Conservation (phyloP, 2,113 vertebrate species). For the Danio rerio region DNA sequence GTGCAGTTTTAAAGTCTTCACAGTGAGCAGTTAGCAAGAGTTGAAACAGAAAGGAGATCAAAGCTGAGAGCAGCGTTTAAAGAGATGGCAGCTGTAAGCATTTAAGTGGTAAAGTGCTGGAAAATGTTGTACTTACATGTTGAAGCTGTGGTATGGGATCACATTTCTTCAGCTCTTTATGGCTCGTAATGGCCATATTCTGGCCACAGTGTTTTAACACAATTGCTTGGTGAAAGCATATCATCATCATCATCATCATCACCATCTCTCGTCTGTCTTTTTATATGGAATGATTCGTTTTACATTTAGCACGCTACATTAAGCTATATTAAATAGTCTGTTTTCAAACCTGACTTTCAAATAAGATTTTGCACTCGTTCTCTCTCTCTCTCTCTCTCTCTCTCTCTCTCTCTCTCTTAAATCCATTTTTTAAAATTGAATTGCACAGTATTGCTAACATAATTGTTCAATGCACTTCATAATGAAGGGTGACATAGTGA, state of each 20-base stretch:
- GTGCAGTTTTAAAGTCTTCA: neutral
- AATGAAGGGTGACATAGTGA: no score
- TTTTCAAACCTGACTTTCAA: constrained; percentile 25
- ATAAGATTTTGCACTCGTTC: neutral
- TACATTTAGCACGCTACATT: neutral
- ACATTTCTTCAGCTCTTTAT: constrained; percentile 60
- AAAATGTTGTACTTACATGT: constrained; percentile 71
- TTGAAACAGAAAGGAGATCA: constrained; percentile 48
- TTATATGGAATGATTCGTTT: constrained; percentile 2
- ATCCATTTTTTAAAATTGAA: no score
- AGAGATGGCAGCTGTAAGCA: constrained; percentile 64
- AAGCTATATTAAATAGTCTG: constrained; percentile 11
- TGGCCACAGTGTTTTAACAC: constrained; percentile 56
- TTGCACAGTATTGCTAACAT: no score
- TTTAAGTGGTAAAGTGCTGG: constrained; percentile 61
- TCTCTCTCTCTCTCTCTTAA: neutral
- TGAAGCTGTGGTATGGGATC: constrained; percentile 50
- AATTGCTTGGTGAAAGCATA: constrained; percentile 63
- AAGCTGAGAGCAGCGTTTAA: constrained; percentile 60
- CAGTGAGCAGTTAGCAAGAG: constrained; percentile 17
- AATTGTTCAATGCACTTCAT: no score
- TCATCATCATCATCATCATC: constrained; percentile 36
- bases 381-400: neutral
- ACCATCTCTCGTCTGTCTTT: constrained; percentile 45
- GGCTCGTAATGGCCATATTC: constrained; percentile 61